phyloP scores from a whole-genome alignment of 1,140 invertebrate genomes.

The Trichonephila inaurata region DNA sequence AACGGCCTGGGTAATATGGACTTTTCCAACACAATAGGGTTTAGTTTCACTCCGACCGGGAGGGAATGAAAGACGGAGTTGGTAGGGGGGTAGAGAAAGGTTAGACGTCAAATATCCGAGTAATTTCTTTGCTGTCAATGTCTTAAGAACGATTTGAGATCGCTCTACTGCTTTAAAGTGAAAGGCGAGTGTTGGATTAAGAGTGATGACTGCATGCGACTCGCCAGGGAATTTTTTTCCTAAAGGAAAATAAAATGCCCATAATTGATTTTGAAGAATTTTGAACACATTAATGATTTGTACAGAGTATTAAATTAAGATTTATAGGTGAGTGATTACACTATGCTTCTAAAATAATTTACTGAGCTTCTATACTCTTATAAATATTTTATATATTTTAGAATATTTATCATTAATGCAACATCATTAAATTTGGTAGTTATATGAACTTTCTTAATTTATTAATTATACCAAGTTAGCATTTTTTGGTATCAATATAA shows the following conservation, averaged over 20 bases:
- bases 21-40: conserved; percentile 73
- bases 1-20: conserved; percentile 65
- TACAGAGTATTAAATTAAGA: neutral
- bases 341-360: too few species aligned
- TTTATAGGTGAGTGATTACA: too few species aligned
- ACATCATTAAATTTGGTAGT: too few species aligned
- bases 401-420: too few species aligned
- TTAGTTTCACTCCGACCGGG: conserved; percentile 58
- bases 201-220: neutral
- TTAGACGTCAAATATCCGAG: conserved; percentile 38
- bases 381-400: too few species aligned
- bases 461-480: too few species aligned
- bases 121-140: conserved; percentile 40
- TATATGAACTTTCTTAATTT: too few species aligned
- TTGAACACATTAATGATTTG: neutral
- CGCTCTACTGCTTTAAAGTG: conserved; percentile 17
- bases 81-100: neutral
- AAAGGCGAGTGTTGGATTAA: neutral
- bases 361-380: too few species aligned
- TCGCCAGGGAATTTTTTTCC: neutral
- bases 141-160: neutral
- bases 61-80: neutral
- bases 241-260: neutral
- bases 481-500: too few species aligned
- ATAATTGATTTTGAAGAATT: neutral